A percentile compares a stretch with the other conserved stretches of the same genome.
These are phyloP conservation scores for Halocynthia roretzi DNA, from an alignment of 23 tunicate genomes.

Conservation along the genomic window DNA sequence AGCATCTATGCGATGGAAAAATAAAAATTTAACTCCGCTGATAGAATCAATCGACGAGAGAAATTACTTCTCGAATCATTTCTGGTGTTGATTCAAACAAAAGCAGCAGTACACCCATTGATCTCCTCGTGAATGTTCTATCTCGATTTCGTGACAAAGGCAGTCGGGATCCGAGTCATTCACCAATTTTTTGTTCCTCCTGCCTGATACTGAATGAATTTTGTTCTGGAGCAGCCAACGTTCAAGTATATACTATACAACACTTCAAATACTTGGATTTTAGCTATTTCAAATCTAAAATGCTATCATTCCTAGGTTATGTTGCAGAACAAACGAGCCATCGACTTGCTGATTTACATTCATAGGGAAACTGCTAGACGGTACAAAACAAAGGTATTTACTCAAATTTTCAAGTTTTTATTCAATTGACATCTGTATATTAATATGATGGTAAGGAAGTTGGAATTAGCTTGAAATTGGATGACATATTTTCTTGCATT, in stretches of 20 bases:
- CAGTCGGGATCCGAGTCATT: constrained; percentile 24
- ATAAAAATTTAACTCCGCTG: not conserved
- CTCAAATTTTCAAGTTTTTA: no score
- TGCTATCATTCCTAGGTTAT: not conserved
- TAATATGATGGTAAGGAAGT: no score
- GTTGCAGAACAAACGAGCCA: no score
- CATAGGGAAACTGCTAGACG: no score
- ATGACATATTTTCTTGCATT: no score
- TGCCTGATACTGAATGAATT: constrained; percentile 16
- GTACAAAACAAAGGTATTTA: no score
- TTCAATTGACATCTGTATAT: no score
- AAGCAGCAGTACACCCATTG: constrained; percentile 7
- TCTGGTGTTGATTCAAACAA: not conserved
- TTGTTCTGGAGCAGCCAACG: constrained; percentile 7
- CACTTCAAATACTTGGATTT: not conserved
- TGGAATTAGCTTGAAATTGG: no score
- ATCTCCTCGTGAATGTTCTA: constrained; percentile 24
- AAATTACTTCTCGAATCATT: constrained; percentile 3
- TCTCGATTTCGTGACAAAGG: constrained; percentile 34
- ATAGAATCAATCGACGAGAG: constrained; percentile 15
- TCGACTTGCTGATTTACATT: no score
- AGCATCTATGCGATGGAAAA: not conserved
- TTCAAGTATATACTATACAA: not conserved
- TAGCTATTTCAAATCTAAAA: not conserved
- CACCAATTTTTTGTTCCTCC: constrained; percentile 28